A percentile compares a stretch with the other conserved stretches of the same genome.
Conservation (phyloP, 2,797 vertebrate species). For the Pseudomugil tenellus region DNA sequence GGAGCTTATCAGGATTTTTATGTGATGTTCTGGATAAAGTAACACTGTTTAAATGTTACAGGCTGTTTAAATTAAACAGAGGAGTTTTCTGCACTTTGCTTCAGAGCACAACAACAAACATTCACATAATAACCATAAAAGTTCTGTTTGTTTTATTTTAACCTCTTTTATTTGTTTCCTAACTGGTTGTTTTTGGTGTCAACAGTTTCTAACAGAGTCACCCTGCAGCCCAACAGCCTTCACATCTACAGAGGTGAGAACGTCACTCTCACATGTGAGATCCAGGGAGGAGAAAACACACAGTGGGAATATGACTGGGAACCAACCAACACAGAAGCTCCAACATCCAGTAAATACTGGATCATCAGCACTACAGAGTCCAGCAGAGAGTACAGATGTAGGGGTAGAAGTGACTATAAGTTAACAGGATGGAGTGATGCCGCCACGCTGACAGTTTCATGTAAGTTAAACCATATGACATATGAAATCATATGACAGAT, state of each 20-base stretch:
- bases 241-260: not conserved
- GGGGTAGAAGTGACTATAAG: not conserved
- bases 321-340: not conserved
- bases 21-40: no score
- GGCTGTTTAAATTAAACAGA: no score
- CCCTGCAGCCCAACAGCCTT: not conserved
- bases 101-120: no score
- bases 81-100: no score
- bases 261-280: not conserved
- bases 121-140: no score
- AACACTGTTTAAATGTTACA: no score
- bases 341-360: slow-evolving; percentile 4
- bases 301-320: not conserved
- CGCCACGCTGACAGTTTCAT: not conserved
- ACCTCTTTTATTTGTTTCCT: no score
- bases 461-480: not conserved
- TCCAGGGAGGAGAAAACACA: not conserved
- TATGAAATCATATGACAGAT: no score
- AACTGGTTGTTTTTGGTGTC: no score
- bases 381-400: not conserved
- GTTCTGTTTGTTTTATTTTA: no score
- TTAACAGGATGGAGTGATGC: not conserved
- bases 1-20: no score
- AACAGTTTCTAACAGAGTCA: no score
- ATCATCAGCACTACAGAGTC: not conserved